A percentile compares a stretch with the other conserved stretches of the same genome.
Evolutionary conservation across 2,888 invertebrate species (phyloP).

Genomic region (Mesopsocus fuscifrons): DNA sequence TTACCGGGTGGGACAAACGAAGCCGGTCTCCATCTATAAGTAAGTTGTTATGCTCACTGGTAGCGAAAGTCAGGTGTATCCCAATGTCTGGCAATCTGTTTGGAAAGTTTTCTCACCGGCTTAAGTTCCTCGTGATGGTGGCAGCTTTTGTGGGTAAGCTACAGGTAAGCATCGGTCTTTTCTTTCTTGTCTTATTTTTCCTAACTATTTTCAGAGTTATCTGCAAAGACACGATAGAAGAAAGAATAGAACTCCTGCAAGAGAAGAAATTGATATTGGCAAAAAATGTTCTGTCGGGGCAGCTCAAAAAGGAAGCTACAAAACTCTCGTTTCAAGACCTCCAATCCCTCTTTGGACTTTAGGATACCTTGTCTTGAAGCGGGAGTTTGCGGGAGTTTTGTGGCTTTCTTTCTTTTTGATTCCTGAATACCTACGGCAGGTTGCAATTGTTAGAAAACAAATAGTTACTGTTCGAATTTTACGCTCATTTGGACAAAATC

Average conservation of each 20-base stretch:
- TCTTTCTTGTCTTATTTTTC: not conserved
- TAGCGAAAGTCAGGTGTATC: too few relatives aligned
- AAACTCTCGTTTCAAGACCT: conserved; percentile 68
- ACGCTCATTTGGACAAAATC: too few relatives aligned
- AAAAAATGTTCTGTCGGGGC: conserved; percentile 53
- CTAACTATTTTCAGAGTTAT: conserved; percentile 41
- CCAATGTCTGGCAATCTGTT: too few relatives aligned
- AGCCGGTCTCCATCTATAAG: conserved; percentile 67
- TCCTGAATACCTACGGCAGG: too few relatives aligned
- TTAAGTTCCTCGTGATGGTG: not conserved
- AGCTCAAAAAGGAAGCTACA: conserved; percentile 35
- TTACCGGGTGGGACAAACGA: conserved; percentile 76
- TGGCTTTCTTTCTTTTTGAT: too few relatives aligned
- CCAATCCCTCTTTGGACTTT: not conserved
- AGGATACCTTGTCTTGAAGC: too few relatives aligned
- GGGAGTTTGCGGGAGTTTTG: too few relatives aligned
- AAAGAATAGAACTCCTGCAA: conserved; percentile 63
- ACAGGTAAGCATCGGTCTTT: too few relatives aligned
- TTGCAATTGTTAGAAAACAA: too few relatives aligned
- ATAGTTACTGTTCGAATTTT: too few relatives aligned
- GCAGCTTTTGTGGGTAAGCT: not conserved
- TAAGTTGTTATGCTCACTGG: conserved; percentile 25
- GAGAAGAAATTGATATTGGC: conserved; percentile 61
- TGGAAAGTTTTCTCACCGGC: too few relatives aligned
- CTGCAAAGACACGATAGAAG: conserved; percentile 72